A percentile compares a stretch with the other conserved stretches of the same genome.
phyloP scores from a whole-genome alignment of 2,113 vertebrate genomes.

The Mugil cephalus region DNA sequence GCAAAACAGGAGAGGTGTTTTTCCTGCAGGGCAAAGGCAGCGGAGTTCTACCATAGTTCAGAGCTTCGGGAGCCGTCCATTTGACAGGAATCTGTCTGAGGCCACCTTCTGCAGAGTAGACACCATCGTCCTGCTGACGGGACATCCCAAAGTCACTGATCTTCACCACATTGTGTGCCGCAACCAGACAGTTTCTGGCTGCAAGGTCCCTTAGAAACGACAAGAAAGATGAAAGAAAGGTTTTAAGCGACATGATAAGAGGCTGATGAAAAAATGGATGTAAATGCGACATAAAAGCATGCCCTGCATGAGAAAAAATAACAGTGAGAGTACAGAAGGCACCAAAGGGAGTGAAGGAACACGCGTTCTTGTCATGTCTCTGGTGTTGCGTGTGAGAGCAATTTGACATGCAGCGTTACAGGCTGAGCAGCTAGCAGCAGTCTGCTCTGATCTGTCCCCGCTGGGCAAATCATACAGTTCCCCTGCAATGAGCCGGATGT shows the following conservation, averaged over 20 bases:
- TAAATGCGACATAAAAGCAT: background rate
- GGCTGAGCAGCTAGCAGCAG: conserved; percentile 42
- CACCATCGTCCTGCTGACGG: conserved; percentile 90
- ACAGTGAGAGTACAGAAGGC: background rate
- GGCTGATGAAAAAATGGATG: conserved; percentile 6
- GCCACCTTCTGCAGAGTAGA: conserved; percentile 91
- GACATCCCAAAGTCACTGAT: conserved; percentile 99
- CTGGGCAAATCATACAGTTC: conserved; percentile 39
- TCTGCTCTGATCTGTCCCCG: conserved; percentile 52
- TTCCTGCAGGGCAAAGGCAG: conserved; percentile 13
- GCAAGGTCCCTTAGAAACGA: conserved; percentile 89
- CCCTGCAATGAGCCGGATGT: conserved; percentile 48
- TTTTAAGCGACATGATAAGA: background rate
- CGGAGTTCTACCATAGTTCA: conserved; percentile 89
- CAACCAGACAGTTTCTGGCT: conserved; percentile 96
- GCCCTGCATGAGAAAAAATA: background rate
- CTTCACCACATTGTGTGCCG: conserved; percentile 90
- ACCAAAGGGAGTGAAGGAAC: background rate
- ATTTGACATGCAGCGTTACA: conserved; percentile 53
- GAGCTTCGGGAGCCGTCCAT: conserved; percentile 96
- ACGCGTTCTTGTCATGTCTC: conserved; percentile 40
- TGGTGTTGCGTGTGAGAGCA: conserved; percentile 14
- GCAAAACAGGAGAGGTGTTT: background rate
- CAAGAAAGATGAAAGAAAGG: background rate
- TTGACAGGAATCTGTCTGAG: conserved; percentile 96